These are phyloP conservation scores for Omphaloscelis lunosa DNA, from an alignment of 2,888 invertebrate genomes.

Conservation along the genomic window DNA sequence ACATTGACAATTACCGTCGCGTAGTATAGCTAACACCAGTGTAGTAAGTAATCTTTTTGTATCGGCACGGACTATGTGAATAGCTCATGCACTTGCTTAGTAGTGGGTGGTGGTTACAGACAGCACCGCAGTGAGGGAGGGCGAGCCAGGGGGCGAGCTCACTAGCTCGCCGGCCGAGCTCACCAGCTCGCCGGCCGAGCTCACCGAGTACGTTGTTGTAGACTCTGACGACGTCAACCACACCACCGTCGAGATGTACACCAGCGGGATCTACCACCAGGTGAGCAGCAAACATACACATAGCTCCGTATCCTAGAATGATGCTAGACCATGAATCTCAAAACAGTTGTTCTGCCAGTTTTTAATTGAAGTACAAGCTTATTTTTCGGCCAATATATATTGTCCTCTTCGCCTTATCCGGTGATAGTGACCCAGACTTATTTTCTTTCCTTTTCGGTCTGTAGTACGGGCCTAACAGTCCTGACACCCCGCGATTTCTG, in stretches of 20 bases:
- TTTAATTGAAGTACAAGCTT: neutral
- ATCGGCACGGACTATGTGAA: neutral
- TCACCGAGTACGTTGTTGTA: conserved; percentile 85
- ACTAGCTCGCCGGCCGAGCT: too few species aligned
- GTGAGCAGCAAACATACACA: conserved; percentile 62
- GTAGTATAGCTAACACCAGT: neutral
- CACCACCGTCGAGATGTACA: conserved; percentile 84
- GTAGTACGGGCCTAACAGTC: neutral
- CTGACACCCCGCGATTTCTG: neutral
- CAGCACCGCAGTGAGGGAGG: conserved; percentile 39
- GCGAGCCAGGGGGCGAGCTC: conserved; percentile 7
- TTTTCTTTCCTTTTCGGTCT: neutral
- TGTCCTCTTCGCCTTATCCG: neutral
- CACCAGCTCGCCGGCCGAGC: conserved; percentile 62
- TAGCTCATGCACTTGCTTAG: conserved; percentile 36
- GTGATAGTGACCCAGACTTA: neutral
- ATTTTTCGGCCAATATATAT: neutral
- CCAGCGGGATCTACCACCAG: conserved; percentile 85
- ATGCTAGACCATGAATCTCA: too few species aligned
- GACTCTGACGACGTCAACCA: conserved; percentile 83
- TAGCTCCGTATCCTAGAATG: neutral
- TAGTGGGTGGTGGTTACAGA: conserved; percentile 68
- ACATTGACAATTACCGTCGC: neutral
- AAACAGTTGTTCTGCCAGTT: neutral
- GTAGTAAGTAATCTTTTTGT: neutral